phyloP scores from a whole-genome alignment of 2,888 invertebrate genomes.

The Automeris io region DNA sequence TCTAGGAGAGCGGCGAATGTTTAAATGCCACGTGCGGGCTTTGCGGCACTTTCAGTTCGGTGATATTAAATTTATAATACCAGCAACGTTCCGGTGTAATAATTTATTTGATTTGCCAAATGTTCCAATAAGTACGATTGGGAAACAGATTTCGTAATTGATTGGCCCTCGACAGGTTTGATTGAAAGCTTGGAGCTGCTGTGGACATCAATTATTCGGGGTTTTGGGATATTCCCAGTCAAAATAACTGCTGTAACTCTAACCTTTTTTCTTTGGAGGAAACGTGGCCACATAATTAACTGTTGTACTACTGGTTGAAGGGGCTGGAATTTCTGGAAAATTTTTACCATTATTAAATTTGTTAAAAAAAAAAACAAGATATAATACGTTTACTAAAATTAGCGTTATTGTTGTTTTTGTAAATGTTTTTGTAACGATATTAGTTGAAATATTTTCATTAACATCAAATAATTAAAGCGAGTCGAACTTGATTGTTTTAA shows the following conservation, averaged over 20 bases:
- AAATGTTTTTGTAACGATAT: too few relatives aligned
- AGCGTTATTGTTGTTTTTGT: too few relatives aligned
- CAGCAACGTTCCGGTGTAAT: conserved; percentile 39
- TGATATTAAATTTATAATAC: conserved; percentile 44
- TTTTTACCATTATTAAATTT: too few relatives aligned
- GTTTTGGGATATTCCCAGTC: conserved; percentile 7
- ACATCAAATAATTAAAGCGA: too few relatives aligned
- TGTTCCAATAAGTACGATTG: conserved; percentile 9
- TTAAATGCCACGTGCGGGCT: conserved; percentile 48
- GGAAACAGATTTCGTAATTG: not conserved
- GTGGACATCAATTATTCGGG: not conserved
- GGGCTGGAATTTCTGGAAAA: conserved; percentile 88
- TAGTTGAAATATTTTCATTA: too few relatives aligned
- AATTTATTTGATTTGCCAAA: conserved; percentile 35
- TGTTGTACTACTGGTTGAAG: conserved; percentile 82
- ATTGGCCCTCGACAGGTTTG: not conserved
- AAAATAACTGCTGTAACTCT: conserved; percentile 10
- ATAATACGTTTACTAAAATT: too few relatives aligned
- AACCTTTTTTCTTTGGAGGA: conserved; percentile 81
- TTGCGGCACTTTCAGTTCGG: conserved; percentile 40
- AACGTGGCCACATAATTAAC: conserved; percentile 75
- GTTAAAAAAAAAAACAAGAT: too few relatives aligned
- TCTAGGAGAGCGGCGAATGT: conserved; percentile 48
- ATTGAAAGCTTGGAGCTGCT: not conserved
- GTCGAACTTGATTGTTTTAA: too few relatives aligned